Base-by-base conservation (phyloP, 2,797 vertebrate species). In the Pseudotriccus pelzelni region DNA sequence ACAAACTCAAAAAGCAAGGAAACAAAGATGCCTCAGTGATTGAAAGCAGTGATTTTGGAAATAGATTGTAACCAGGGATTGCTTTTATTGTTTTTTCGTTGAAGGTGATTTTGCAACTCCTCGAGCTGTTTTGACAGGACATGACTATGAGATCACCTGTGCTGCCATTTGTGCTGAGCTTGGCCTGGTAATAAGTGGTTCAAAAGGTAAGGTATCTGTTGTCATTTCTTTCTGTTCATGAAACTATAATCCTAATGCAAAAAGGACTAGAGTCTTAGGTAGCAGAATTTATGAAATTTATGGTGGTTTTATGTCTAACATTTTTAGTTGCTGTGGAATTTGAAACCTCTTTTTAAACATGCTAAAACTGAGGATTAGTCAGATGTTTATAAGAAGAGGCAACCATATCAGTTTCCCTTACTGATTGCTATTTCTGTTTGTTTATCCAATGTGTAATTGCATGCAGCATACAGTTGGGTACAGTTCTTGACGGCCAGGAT, bases 171-270 rank as follows among this genome's bases (percentile, higher is more conserved):
- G 99, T 58, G 99, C 99, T 0, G 99, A 99, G 97, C 97, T 99
- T 60, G 99, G 99, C 53, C 97, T 99, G 30, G 99, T 99, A 92
- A 98, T 99, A 97, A 99, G 99, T 32, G 99, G 99, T 96, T 99
- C 99, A 79, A 99, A 98, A 98, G 99, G 99, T 99, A 97, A 97
- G 30, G 19, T 25, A 79, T 32, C 46, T 87, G 23, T 47, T 63
- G 36, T 37, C 3, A 28, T 93, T 87, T 73, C 10, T 30, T 75
- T 82, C 53, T 69, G 32, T 62, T 89, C 23, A 3, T 53, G 69
- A 64, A 79, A 22, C 67, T 64, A 18, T 88, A 64, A 49, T 49
- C n/a, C 49, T 83, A 69, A 73, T 78, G 36, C 39, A 53, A 76
- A 72, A 50, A 67, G 30, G 25, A 69, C 32, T 66, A 19, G 5